Evolutionary conservation across 2,797 vertebrate genomes (phyloP), one percentile per base, ranked within the genome.

Genomic region (Gallinago nigripennis): DNA sequence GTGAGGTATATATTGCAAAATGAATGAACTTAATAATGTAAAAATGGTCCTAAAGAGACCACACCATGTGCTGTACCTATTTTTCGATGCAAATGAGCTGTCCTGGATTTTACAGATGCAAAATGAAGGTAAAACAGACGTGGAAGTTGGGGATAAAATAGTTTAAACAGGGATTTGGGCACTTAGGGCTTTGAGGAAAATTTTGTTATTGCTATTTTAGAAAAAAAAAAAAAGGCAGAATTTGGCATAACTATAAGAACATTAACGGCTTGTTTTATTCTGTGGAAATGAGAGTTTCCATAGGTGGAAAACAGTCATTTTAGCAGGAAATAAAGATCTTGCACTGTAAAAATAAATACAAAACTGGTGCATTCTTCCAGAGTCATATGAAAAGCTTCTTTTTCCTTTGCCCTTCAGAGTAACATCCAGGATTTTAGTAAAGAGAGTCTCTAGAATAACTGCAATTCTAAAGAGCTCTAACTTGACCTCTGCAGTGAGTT

Each of bases 271-370:
- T 56, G 5, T 76, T 92, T 86, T 83, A 45, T 92, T 81, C 76
- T 51, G 27, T 84, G 66, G 50, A 95, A 82, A 76, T 43, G 15
- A 39, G 72, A 66, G 43, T 88, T 94, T 86, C 46, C 35, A 12
- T 70, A 76, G 28, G n/a, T 88, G 77, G 37, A 78, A 81, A 69
- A 61, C 53, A 21, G 37, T 65, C 1, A 43, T 81, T 91, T 92
- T 78, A 78, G 31, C 50, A 90, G 57, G 61, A 91, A 90, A 68
- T 77, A 88, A 92, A 65, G n/a, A 54, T 70, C 35, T 82, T 23
- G 7, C 35, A 39, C 28, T 83, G 9, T 50, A 35, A 88, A 89
- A 87, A 72, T 35, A 1, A 35, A 23, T 79, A 16, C 4, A 46
- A 61, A 85, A 43, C 14, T 18, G 18, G 4, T 92, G 11, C 11